A percentile compares a stretch with the other conserved stretches of the same genome.
phyloP scores from a whole-genome alignment of 2,888 invertebrate genomes.

The Folsomia candida region DNA sequence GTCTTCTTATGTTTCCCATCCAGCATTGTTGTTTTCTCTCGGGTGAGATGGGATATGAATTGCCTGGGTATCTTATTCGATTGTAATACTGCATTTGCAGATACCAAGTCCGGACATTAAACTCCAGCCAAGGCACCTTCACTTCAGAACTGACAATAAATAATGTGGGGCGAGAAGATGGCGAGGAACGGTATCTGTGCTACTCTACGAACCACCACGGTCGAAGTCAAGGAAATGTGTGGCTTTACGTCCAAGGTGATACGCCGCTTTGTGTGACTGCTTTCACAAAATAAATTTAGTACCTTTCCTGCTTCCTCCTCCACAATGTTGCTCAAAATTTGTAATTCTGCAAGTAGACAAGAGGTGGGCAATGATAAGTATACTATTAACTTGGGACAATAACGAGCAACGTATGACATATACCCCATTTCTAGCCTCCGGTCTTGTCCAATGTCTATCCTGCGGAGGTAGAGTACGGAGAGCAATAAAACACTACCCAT shows the following conservation, averaged over 20 bases:
- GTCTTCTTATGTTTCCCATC: not conserved
- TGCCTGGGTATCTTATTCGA: not conserved
- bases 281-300: no score
- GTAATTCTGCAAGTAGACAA: not conserved
- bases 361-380: not conserved
- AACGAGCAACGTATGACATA: no score
- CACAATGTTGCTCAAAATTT: not conserved
- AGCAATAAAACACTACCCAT: not conserved
- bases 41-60: not conserved
- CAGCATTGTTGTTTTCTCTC: not conserved
- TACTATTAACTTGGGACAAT: no score
- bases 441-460: no score
- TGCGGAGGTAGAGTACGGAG: not conserved
- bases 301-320: not conserved
- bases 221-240: slow-evolving; percentile 52
- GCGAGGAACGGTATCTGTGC: slow-evolving; percentile 55
- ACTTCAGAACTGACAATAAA: slow-evolving; percentile 53
- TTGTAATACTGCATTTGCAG: slow-evolving; percentile 29
- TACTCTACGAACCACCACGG: slow-evolving; percentile 55
- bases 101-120: slow-evolving; percentile 45
- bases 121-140: slow-evolving; percentile 46
- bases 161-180: slow-evolving; percentile 54
- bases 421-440: no score
- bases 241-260: slow-evolving; percentile 54
- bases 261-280: not conserved